Base-by-base conservation (phyloP, 2,113 vertebrate genomes). In the Scatophagus argus region DNA sequence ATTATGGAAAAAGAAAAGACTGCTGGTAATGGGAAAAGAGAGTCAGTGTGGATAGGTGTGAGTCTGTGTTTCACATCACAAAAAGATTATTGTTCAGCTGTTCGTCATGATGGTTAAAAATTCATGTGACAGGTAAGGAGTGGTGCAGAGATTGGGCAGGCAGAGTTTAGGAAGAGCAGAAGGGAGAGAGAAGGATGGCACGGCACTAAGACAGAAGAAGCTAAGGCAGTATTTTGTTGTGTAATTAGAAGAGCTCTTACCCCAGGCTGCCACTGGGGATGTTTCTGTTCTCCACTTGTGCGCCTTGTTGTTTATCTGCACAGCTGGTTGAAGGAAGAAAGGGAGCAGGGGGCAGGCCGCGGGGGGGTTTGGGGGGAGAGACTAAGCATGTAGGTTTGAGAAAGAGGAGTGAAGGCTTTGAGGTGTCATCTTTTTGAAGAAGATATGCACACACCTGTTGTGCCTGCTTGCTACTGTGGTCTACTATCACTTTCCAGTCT, bases 231-330 rank as follows among this genome's bases (percentile, higher is more conserved):
- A 71, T 79, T 85, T 91, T 89, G 83, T 86, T 51, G 81, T 70
- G 76, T 88, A 81, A 91, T 89, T 89, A 88, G 62, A 79, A 68
- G 84, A 76, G 81, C 84, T 85, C 75, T 82, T 77, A 82, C 64
- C 65, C 64, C 1, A 14, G 73, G 82, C 64, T 10, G 34, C 84
- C 82, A 64, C 52, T 72, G 66, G 85, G 88, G 77, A 90, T 70
- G 67, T 86, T 67, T 85, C 62, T 85, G 63, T 89, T 84, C 82
- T 84, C 67, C 74, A 77, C 76, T 85, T 77, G 62, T 90, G 80
- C 14, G 44, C 46, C 17, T 64, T 85, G 77, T 91, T 92, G 79
- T 91, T 91, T 87, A 89, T 84, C 68, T 81, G 77, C 79, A 77
- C 88, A 89, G 81, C 83, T 91, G 82, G 82, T 64, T 60, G 72